Percentiles rank a stretch among this genome's conserved stretches.
Conservation (phyloP, 2,888 invertebrate genomes). For the Lepeophtheirus nordmannii region DNA sequence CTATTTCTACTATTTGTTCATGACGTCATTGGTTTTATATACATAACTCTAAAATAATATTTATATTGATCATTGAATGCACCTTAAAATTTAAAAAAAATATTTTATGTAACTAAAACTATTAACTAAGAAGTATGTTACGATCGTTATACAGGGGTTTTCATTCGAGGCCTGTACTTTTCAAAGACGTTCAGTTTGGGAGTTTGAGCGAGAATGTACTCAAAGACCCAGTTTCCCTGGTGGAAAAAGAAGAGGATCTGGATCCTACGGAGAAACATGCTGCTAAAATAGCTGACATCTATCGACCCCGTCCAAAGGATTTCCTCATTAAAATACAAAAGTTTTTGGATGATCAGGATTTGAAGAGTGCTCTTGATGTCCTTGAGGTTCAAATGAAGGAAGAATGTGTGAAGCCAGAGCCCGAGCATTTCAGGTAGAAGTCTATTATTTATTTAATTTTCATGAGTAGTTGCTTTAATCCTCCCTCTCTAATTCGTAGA, state of each 20-base stretch:
- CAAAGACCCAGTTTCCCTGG: background rate
- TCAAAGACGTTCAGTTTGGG: background rate
- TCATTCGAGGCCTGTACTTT: background rate
- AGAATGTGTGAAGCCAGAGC: constrained; percentile 58
- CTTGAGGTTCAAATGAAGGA: constrained; percentile 58
- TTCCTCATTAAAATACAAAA: background rate
- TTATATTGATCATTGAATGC: too few relatives aligned
- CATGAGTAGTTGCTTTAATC: too few relatives aligned
- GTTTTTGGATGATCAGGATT: constrained; percentile 15
- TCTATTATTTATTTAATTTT: background rate
- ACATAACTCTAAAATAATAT: too few relatives aligned
- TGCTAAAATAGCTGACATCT: constrained; percentile 19
- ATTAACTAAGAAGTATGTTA: too few relatives aligned
- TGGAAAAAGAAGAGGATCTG: constrained; percentile 21
- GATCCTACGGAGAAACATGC: background rate
- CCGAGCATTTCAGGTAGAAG: constrained; percentile 31
- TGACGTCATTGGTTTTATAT: too few relatives aligned
- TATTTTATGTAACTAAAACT: too few relatives aligned
- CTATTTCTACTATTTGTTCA: too few relatives aligned
- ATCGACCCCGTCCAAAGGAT: constrained; percentile 6
- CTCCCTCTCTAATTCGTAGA: constrained; percentile 50
- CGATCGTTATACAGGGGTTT: background rate
- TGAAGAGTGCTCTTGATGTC: constrained; percentile 57
- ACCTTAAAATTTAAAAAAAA: too few relatives aligned
- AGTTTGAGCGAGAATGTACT: background rate